A percentile compares a stretch with the other conserved stretches of the same genome.
These are phyloP conservation scores for Xyliphius kryptos DNA, from an alignment of 2,113 vertebrate genomes.

Conservation along the genomic window DNA sequence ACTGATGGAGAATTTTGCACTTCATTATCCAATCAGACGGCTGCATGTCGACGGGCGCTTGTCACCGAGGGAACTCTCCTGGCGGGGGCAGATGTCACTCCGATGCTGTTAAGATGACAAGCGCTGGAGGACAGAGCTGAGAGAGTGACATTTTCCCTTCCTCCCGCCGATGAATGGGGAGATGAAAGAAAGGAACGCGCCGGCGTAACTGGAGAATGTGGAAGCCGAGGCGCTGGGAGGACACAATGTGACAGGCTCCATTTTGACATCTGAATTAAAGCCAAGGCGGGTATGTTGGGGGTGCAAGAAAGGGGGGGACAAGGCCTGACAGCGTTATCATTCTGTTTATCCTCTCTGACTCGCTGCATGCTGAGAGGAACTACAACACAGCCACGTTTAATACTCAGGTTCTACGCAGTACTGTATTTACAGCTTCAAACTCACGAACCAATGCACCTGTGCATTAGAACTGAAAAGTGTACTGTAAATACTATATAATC, in stretches of 20 bases:
- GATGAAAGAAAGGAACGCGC: constrained; percentile 40
- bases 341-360: constrained; percentile 39
- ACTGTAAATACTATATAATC: too few relatives aligned
- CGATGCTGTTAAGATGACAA: constrained; percentile 49
- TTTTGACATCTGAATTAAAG: constrained; percentile 53
- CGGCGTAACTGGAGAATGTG: constrained; percentile 40
- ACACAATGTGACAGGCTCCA: constrained; percentile 45
- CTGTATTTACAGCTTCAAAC: too few relatives aligned
- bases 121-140: constrained; percentile 43
- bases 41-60: constrained; percentile 36
- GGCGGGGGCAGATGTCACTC: constrained; percentile 50
- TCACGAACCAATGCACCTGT: too few relatives aligned
- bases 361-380: constrained; percentile 28
- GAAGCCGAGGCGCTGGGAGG: constrained; percentile 39
- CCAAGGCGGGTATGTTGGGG: constrained; percentile 41
- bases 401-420: too few relatives aligned
- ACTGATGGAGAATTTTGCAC: constrained; percentile 46
- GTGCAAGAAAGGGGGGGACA: too few relatives aligned
- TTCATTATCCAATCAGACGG: constrained; percentile 45
- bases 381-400: constrained; percentile 25
- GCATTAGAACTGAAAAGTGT: background rate
- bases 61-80: constrained; percentile 44
- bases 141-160: constrained; percentile 50
- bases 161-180: constrained; percentile 47
- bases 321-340: constrained; percentile 45